Percentiles rank a stretch among this genome's conserved stretches.
These are phyloP conservation scores for Heliconius sara DNA, from an alignment of 2,888 invertebrate genomes.

Conservation along the genomic window DNA sequence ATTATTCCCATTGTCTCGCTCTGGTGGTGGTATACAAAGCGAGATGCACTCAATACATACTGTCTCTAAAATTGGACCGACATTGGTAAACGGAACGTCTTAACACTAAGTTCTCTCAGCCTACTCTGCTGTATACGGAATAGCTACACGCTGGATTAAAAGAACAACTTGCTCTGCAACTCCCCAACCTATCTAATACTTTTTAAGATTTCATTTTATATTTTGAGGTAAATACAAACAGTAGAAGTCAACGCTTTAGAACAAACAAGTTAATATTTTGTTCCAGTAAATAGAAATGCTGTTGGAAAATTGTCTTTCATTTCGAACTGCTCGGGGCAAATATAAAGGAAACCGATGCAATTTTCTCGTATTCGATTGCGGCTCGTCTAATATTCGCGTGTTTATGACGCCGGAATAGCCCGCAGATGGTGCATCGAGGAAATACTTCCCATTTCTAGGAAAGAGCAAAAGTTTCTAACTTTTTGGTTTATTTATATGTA, in stretches of 20 bases:
- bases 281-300: conserved; percentile 14
- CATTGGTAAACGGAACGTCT: background rate
- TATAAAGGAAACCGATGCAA: conserved; percentile 41
- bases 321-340: conserved; percentile 28
- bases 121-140: no score
- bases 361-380: conserved; percentile 38
- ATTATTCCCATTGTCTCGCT: background rate
- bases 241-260: conserved; percentile 3
- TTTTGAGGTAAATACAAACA: conserved; percentile 30
- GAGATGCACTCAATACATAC: background rate
- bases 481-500: background rate
- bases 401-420: conserved; percentile 31
- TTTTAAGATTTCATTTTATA: background rate
- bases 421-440: conserved; percentile 30
- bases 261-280: conserved; percentile 23
- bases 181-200: background rate
- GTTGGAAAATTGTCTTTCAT: conserved; percentile 17
- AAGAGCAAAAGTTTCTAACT: background rate
- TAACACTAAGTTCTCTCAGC: no score
- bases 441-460: conserved; percentile 8
- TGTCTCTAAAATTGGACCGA: background rate
- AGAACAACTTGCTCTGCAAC: background rate
- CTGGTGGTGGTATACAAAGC: background rate
- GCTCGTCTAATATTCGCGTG: conserved; percentile 39
- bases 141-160: no score